Evolutionary conservation across 2,797 vertebrate species (phyloP).

Genomic region (Takifugu rubripes): DNA sequence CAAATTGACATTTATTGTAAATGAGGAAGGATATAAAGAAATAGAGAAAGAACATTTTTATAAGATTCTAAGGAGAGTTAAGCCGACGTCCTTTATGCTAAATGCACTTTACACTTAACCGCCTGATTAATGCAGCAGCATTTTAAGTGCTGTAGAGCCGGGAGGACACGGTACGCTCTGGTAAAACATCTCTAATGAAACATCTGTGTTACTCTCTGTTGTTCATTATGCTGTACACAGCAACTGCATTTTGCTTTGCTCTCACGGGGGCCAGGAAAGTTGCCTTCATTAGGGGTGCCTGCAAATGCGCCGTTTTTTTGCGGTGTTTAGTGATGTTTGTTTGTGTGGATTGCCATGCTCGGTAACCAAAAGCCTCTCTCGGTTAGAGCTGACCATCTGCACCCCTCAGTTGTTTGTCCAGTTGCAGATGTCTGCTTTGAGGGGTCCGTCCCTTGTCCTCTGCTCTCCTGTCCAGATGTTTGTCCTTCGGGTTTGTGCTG

Average conservation of each 20-base stretch:
- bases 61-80: conserved; percentile 11
- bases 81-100: conserved; percentile 19
- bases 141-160: conserved; percentile 31
- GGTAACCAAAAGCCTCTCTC: conserved; percentile 66
- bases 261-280: conserved; percentile 47
- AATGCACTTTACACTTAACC: conserved; percentile 11
- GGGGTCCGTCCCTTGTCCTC: conserved; percentile 21
- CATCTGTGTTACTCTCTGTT: conserved; percentile 26
- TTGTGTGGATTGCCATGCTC: conserved; percentile 17
- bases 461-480: conserved; percentile 32
- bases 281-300: conserved; percentile 52
- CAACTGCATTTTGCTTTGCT: conserved; percentile 41
- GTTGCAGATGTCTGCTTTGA: conserved; percentile 41
- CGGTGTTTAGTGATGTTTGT: conserved; percentile 44
- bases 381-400: conserved; percentile 41
- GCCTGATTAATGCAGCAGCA: conserved; percentile 46
- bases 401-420: conserved; percentile 13
- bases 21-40: conserved; percentile 33
- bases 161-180: conserved; percentile 15
- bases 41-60: conserved; percentile 31
- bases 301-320: conserved; percentile 39
- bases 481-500: conserved; percentile 32
- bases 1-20: too few relatives aligned
- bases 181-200: conserved; percentile 62
- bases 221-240: conserved; percentile 27